These are phyloP conservation scores for Phalacrocorax brasilianus DNA, from an alignment of 2,113 vertebrate species.

Conservation along the genomic window DNA sequence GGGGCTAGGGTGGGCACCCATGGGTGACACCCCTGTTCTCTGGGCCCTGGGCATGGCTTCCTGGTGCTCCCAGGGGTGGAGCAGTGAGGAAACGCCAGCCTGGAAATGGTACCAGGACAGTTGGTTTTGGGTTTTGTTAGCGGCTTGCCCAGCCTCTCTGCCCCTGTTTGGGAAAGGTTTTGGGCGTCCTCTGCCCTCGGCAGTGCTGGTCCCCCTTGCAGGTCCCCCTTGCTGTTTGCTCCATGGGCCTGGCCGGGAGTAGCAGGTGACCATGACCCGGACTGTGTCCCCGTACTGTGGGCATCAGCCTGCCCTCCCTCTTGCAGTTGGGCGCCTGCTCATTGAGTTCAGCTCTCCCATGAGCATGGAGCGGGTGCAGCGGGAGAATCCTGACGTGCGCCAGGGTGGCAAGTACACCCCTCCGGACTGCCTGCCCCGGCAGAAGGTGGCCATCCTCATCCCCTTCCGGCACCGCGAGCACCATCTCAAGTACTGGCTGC, in stretches of 20 bases:
- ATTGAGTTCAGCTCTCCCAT: slow-evolving; percentile 98
- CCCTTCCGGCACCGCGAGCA: slow-evolving; percentile 96
- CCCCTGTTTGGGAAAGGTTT: not conserved
- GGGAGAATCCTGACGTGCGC: slow-evolving; percentile 94
- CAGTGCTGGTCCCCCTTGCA: not conserved
- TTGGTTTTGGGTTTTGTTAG: not conserved
- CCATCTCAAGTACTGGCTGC: slow-evolving; percentile 98
- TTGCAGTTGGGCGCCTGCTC: slow-evolving; percentile 91
- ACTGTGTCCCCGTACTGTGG: not conserved
- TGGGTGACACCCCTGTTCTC: not conserved
- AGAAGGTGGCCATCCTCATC: slow-evolving; percentile 98
- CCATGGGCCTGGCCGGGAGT: not conserved
- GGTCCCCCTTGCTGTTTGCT: not conserved
- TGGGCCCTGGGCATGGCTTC: not conserved
- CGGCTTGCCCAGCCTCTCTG: not conserved
- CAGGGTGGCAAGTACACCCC: slow-evolving; percentile 91
- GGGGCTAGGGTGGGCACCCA: not conserved
- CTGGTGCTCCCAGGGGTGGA: fast-evolving
- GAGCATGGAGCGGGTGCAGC: slow-evolving; percentile 96
- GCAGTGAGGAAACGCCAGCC: not conserved
- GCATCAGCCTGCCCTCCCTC: slow-evolving; percentile 26
- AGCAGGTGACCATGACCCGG: not conserved
- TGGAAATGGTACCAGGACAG: not conserved
- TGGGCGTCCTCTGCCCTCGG: fast-evolving
- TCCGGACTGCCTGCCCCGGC: slow-evolving; percentile 86